Evolutionary conservation across 2,113 vertebrate genomes (phyloP).

Genomic region (Malurus cyaneus): DNA sequence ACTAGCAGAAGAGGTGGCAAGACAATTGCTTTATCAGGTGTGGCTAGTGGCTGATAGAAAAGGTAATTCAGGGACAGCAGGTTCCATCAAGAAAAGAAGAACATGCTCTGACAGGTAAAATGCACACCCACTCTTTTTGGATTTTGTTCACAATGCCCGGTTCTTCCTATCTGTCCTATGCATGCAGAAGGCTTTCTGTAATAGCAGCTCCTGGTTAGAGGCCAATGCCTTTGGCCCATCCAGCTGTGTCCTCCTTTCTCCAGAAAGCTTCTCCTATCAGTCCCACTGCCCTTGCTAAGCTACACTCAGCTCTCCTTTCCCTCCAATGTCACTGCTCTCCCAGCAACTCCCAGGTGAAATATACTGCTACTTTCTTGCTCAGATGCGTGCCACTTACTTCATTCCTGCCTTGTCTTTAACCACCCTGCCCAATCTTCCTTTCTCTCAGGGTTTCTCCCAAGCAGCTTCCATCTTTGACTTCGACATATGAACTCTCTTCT

Average conservation of each 20-base stretch:
- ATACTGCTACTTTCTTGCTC: not conserved
- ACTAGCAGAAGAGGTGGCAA: not conserved
- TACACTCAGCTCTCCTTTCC: not conserved
- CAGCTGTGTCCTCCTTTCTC: not conserved
- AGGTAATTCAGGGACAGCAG: not conserved
- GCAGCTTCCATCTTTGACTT: not conserved
- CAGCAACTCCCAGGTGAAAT: not conserved
- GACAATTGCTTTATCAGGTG: not conserved
- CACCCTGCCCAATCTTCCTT: not conserved
- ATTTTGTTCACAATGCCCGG: not conserved
- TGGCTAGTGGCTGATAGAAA: not conserved
- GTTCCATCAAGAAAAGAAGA: not conserved
- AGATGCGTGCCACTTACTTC: not conserved
- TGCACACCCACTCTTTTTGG: not conserved
- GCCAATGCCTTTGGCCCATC: not conserved
- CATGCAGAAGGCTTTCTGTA: not conserved
- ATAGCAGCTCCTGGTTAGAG: not conserved
- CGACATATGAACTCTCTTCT: not conserved
- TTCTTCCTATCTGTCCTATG: not conserved
- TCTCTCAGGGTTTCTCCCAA: not conserved
- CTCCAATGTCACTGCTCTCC: not conserved
- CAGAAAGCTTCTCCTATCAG: not conserved
- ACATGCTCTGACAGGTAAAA: not conserved
- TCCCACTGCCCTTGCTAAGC: not conserved
- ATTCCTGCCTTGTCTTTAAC: not conserved